Conservation (phyloP, 2,797 vertebrate genomes). For the Gambusia yucatana region DNA sequence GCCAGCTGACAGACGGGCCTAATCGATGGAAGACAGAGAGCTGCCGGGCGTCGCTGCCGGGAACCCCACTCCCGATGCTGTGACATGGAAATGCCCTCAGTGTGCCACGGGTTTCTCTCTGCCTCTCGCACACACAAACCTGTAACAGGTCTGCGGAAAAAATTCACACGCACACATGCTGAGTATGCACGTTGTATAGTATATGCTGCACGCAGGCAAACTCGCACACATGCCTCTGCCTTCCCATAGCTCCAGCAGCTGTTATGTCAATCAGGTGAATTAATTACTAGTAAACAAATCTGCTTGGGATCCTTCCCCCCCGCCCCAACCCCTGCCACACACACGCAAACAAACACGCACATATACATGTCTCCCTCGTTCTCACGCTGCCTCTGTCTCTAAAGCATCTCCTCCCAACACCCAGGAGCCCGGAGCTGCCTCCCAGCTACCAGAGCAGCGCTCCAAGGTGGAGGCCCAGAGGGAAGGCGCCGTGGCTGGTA, state of each 20-base stretch:
- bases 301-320: conserved; percentile 71
- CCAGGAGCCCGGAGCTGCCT: conserved; percentile 56
- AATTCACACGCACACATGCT: conserved; percentile 5
- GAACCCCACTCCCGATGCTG: conserved; percentile 46
- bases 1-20: conserved; percentile 69
- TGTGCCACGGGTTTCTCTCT: conserved; percentile 27
- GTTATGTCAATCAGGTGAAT: conserved; percentile 86
- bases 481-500: conserved; percentile 46
- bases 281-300: conserved; percentile 85
- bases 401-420: conserved; percentile 45
- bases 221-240: conserved; percentile 29
- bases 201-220: conserved; percentile 37
- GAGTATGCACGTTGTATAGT: conserved; percentile 29
- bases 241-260: conserved; percentile 77
- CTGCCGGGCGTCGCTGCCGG: conserved; percentile 40
- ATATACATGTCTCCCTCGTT: conserved; percentile 44
- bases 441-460: conserved; percentile 52
- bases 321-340: conserved; percentile 61
- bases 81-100: conserved; percentile 55
- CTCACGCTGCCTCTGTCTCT: conserved; percentile 36
- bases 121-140: conserved; percentile 8
- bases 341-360: conserved; percentile 51
- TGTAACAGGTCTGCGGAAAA: conserved; percentile 37
- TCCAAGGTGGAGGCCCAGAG: conserved; percentile 60
- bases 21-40: conserved; percentile 71